Percentiles rank a stretch among this genome's conserved stretches.
These are phyloP conservation scores for Nesogale talazaci DNA, from an alignment of 2,113 vertebrate genomes.

Conservation along the genomic window DNA sequence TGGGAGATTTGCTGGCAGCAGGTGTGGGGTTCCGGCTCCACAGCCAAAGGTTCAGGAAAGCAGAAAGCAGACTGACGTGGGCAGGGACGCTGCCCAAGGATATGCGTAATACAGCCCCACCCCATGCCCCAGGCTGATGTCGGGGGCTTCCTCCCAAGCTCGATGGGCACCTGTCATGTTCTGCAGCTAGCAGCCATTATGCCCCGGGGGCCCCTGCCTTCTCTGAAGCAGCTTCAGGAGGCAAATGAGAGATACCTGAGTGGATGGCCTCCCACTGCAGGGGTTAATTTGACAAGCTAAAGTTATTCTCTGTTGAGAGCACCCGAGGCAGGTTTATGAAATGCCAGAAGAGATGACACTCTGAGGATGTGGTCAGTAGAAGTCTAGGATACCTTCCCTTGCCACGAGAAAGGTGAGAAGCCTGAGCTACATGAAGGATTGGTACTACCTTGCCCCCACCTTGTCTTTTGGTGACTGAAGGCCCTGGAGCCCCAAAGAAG, in stretches of 20 bases:
- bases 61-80: not conserved
- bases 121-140: not conserved
- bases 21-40: not conserved
- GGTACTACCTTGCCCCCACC: fast-evolving
- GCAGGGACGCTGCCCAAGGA: not conserved
- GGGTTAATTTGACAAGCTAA: not conserved
- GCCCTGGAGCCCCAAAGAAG: not conserved
- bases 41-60: not conserved
- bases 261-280: not conserved
- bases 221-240: not conserved
- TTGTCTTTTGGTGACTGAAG: not conserved
- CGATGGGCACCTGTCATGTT: not conserved
- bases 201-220: not conserved
- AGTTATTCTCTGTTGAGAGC: not conserved
- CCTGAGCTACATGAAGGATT: not conserved
- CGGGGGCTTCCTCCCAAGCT: not conserved
- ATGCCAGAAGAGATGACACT: not conserved
- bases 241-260: not conserved
- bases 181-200: not conserved
- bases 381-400: not conserved
- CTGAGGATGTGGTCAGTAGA: not conserved
- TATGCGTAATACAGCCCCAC: too few relatives aligned
- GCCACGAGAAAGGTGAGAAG: not conserved
- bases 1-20: not conserved
- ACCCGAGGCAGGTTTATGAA: not conserved